Evolutionary conservation across 1,140 invertebrate genomes (phyloP).

Genomic region (Aplysia californica): DNA sequence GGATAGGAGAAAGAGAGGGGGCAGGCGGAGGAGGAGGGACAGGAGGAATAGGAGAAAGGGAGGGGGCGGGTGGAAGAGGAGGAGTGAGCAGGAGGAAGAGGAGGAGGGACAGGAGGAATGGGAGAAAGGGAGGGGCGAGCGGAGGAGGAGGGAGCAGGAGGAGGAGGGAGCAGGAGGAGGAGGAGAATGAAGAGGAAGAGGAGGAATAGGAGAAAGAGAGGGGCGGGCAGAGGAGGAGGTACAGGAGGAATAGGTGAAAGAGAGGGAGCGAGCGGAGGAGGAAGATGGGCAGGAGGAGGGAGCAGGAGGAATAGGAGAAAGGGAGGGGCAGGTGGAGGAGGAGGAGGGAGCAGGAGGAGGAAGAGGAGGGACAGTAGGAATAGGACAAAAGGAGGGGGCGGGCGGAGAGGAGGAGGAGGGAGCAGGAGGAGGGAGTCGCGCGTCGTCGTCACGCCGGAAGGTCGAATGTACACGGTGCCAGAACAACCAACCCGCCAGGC

Average conservation of each 20-base stretch:
- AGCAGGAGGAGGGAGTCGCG: background rate
- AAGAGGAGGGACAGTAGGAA: too few relatives aligned
- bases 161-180: too few relatives aligned
- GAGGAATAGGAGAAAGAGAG: slow-evolving; percentile 1
- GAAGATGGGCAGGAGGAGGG: background rate
- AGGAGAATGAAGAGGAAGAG: background rate
- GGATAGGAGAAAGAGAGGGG: too few relatives aligned
- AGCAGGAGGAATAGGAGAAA: background rate
- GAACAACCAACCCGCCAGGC: background rate
- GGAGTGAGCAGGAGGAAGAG: too few relatives aligned
- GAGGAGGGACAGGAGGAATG: too few relatives aligned
- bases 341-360: background rate
- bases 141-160: too few relatives aligned
- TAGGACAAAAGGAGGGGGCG: too few relatives aligned
- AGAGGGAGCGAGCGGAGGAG: background rate
- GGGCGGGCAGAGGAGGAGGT: background rate
- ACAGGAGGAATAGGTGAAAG: background rate
- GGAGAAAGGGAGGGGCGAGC: too few relatives aligned
- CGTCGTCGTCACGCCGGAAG: background rate
- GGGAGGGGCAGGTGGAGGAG: background rate
- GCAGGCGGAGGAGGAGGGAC: too few relatives aligned
- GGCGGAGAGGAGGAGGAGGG: background rate
- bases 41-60: too few relatives aligned
- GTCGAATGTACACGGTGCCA: too few relatives aligned
- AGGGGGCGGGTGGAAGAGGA: too few relatives aligned